Evolutionary conservation across 2,888 invertebrate genomes (phyloP).

Genomic region (Drosophila robusta): DNA sequence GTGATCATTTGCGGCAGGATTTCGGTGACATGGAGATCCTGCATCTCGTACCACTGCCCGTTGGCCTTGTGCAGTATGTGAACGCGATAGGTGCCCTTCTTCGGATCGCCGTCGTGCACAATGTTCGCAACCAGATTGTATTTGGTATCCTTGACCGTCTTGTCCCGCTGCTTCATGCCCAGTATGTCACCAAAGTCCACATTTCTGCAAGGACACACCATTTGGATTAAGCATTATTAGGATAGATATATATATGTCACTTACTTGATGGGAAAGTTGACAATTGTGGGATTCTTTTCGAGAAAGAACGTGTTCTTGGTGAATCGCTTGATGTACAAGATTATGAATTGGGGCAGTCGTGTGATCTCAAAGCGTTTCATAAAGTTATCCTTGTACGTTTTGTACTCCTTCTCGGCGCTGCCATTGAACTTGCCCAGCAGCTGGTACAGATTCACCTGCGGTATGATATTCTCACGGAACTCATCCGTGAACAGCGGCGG

Average conservation of each 20-base stretch:
- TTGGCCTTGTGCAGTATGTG: constrained; percentile 96
- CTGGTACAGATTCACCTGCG: constrained; percentile 97
- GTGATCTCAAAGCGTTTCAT: constrained; percentile 98
- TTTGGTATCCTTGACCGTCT: constrained; percentile 91
- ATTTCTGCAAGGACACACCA: constrained; percentile 88
- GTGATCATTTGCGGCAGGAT: constrained; percentile 99
- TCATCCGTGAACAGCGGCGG: constrained; percentile 99
- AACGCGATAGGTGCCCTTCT: constrained; percentile 96
- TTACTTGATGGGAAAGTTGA: constrained; percentile 99
- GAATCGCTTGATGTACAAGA: constrained; percentile 98
- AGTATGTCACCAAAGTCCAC: constrained; percentile 98
- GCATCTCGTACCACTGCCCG: constrained; percentile 95
- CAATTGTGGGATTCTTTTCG: constrained; percentile 99
- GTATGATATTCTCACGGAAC: constrained; percentile 99
- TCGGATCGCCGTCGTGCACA: constrained; percentile 98
- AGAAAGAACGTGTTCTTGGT: constrained; percentile 99
- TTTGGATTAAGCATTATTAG: too few species aligned
- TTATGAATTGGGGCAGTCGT: constrained; percentile 96
- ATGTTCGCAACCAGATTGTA: constrained; percentile 99
- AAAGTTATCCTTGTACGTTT: constrained; percentile 99
- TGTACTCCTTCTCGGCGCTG: constrained; percentile 97
- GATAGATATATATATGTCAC: constrained; percentile 79
- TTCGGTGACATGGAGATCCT: constrained; percentile 98
- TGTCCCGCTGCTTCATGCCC: constrained; percentile 91
- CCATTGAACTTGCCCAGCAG: constrained; percentile 98